Evolutionary conservation across 2,113 vertebrate species (phyloP), one percentile per base, ranked within the genome.

Genomic region (Oreochromis niloticus): DNA sequence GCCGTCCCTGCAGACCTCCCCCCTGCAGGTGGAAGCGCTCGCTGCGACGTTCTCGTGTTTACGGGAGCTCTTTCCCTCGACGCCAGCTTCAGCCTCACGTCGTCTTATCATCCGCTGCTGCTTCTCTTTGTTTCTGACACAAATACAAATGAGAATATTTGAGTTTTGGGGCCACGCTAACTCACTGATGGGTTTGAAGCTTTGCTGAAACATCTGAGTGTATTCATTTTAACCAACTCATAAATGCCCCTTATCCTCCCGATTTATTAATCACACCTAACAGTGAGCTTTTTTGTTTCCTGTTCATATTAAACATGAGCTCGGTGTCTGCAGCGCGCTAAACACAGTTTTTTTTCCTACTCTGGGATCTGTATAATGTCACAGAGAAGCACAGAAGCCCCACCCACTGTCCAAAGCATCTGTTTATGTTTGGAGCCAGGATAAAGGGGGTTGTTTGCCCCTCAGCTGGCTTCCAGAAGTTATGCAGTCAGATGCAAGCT

Each of bases 281-380:
- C 19, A 36, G 17, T 36, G 2, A 19, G 24, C 0, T 0, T 5
- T 6, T 61, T 61, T 32, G 6, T n/a, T 11, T 36, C 6, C 59
- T 63, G 3, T 1, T 73, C 68, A 71, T 3, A 24, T 46, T 46
- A 9, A 73, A 73, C 22, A 46, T 0, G 0, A 68, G 63, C 34
- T 68, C 2, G 1, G 11, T 68, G 63, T 39, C 66, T 43, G n/a
- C 36, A 39, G 19, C 3, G 16, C 68, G 0, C 39, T 46, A 46
- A 16, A 43, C 32, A n/a, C 66, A 14, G 19, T 0, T 71, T 43
- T 46, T 41, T 68, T 71, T 66, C 36, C 66, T 46, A 17, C 39
- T 73, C 39, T 16, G 39, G 3, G 66, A 17, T 73, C 66, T 46
- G 8, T 27, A 17, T 73, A 22, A 73, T 4, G 66, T 73, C 66